Base-by-base conservation (phyloP, 2,797 vertebrate genomes). In the Artibeus lituratus region DNA sequence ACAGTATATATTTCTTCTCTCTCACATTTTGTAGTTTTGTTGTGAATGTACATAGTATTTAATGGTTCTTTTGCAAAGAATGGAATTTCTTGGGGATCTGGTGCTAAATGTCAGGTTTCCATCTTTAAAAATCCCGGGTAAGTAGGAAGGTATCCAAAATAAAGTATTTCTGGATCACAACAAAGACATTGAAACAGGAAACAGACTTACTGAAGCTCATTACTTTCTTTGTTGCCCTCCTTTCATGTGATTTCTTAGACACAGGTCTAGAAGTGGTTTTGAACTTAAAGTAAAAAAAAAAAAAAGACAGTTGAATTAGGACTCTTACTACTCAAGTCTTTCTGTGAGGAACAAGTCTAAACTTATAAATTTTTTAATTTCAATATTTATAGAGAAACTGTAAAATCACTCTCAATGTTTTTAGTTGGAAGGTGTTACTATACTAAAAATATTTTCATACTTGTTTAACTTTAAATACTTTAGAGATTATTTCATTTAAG, bases 11-110 rank as follows among this genome's bases (percentile, higher is more conserved):
- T 74, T 94, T 95, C 65, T 5, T 76, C 8, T 94, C 24, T 90
- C 82, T 93, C 70, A 87, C 15, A 12, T 82, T 32, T 85, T 85
- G 21, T 55, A 59, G 5, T 78, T 95, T 94, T 96, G 47, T 95
- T 91, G 70, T 93, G 67, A 90, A 81, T 91, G 49, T 49, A 73
- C 9, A 65, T 80, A 94, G 94, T 95, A 81, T 26, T 94, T 94
- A 29, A 42, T 95, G 78, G 59, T 86, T 49, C 67, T 87, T 95
- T 87, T 78, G 51, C 47, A 93, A 84, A 89, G 55, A 78, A 53
- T 86, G 37, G 47, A 95, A 91, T 96, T 78, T 94, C 55, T 49
- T 67, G 73, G 24, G 12, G 59, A 70, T 81, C 82, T 51, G 65
- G 11, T 87, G 26, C n/a, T 77, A 93, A 96, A 89, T 95, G 87